phyloP scores from a whole-genome alignment of 2,113 vertebrate genomes.

The Bettongia penicillata region DNA sequence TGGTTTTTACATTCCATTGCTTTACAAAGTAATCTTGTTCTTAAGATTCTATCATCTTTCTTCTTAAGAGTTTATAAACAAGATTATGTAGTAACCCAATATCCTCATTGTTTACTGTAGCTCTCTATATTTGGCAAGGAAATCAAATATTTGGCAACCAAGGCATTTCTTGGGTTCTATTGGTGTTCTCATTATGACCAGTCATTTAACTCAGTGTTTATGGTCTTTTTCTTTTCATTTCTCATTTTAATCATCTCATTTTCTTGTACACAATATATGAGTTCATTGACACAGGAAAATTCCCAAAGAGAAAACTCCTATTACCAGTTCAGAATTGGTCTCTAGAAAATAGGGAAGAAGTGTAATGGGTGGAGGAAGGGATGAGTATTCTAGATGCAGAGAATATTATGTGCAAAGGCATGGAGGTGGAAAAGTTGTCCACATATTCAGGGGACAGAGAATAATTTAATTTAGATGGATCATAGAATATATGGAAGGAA shows the following conservation, averaged over 20 bases:
- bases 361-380: too few relatives aligned
- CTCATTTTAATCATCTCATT: neutral
- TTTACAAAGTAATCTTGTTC: neutral
- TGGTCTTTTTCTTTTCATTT: neutral
- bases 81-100: neutral
- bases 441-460: too few relatives aligned
- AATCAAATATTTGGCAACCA: neutral
- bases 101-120: neutral
- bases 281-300: neutral
- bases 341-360: too few relatives aligned
- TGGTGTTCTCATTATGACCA: neutral
- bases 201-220: neutral
- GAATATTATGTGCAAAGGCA: too few relatives aligned
- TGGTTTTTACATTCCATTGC: neutral
- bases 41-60: neutral
- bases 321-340: neutral
- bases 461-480: too few relatives aligned
- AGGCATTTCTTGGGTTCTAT: neutral
- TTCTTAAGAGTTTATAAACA: neutral
- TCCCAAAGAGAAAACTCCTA: neutral
- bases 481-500: too few relatives aligned
- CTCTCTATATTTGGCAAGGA: neutral
- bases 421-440: too few relatives aligned
- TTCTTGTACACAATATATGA: neutral
- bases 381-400: too few relatives aligned